Evolutionary conservation across 2,113 vertebrate genomes (phyloP).

Genomic region (Cricetomys ansorgei): DNA sequence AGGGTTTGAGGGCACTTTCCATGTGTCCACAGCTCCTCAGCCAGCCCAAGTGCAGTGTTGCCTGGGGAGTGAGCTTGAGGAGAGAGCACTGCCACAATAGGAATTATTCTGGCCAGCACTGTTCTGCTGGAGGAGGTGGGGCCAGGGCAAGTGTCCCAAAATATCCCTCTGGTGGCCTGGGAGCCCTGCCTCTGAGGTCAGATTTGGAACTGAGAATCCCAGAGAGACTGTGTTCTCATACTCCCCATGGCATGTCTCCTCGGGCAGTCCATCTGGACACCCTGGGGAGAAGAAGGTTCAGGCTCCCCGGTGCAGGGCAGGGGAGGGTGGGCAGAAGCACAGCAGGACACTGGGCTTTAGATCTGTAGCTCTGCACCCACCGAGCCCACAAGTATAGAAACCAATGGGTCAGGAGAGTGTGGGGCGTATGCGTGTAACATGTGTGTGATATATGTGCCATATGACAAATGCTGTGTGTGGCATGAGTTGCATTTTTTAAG

Average conservation of each 20-base stretch:
- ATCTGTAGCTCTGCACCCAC: neutral
- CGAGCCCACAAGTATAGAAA: neutral
- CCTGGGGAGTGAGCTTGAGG: neutral
- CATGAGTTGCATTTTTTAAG: neutral
- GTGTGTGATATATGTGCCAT: neutral
- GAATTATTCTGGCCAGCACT: neutral
- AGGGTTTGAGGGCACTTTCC: neutral
- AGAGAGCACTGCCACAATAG: neutral
- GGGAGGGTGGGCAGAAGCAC: neutral
- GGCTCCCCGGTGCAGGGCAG: neutral
- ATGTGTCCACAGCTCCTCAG: neutral
- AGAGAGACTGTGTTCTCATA: neutral
- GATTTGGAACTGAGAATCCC: neutral
- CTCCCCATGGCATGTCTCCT: neutral
- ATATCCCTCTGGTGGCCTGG: neutral
- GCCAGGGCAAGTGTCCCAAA: neutral
- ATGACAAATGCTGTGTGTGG: neutral
- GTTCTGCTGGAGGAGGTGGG: neutral
- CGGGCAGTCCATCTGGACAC: neutral
- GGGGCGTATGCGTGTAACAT: no score
- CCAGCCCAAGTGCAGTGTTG: neutral
- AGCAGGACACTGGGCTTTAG: neutral
- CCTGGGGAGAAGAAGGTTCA: neutral
- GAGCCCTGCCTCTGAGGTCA: neutral
- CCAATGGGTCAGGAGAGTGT: no score